Percentiles rank a stretch among this genome's conserved stretches.
Conservation (phyloP, 2,888 invertebrate species). For the Caenorhabditis becei region DNA sequence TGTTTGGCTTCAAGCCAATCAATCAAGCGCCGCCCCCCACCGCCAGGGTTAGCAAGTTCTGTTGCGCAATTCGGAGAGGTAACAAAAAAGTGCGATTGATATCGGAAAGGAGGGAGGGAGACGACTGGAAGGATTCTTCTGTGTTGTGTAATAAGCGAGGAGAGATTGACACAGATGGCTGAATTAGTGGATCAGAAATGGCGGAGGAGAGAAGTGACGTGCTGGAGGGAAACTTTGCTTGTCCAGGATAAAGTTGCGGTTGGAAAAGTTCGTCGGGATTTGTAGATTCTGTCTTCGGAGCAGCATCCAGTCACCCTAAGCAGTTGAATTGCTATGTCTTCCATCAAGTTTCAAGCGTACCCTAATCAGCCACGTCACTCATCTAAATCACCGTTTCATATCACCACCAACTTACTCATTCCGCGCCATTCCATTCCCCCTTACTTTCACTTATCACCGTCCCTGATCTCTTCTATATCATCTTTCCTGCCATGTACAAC, state of each 20-base stretch:
- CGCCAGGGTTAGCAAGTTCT: slow-evolving; percentile 57
- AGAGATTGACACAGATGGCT: slow-evolving; percentile 8
- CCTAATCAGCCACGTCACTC: not conserved
- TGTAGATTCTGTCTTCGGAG: too few species aligned
- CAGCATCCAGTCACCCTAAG: too few species aligned
- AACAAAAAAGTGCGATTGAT: slow-evolving; percentile 37
- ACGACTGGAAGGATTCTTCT: slow-evolving; percentile 17
- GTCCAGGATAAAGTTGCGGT: too few species aligned
- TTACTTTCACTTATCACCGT: slow-evolving; percentile 50
- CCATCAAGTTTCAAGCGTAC: too few species aligned
- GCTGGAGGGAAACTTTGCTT: not conserved
- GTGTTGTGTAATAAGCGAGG: slow-evolving; percentile 43
- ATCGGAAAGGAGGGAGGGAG: slow-evolving; percentile 19
- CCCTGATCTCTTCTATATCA: slow-evolving; percentile 25
- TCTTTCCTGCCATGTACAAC: not conserved
- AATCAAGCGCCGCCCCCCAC: slow-evolving; percentile 21
- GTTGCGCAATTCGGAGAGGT: slow-evolving; percentile 49
- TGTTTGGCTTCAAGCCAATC: slow-evolving; percentile 23
- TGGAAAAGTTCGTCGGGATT: too few species aligned
- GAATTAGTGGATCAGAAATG: slow-evolving; percentile 48
- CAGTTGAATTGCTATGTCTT: too few species aligned
- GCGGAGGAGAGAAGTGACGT: not conserved
- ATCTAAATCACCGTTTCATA: slow-evolving; percentile 46
- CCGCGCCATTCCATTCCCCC: not conserved
- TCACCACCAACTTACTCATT: slow-evolving; percentile 33